Evolutionary conservation across 2,888 invertebrate genomes (phyloP), one percentile per base, ranked within the genome.

Genomic region (Lagria hirta): DNA sequence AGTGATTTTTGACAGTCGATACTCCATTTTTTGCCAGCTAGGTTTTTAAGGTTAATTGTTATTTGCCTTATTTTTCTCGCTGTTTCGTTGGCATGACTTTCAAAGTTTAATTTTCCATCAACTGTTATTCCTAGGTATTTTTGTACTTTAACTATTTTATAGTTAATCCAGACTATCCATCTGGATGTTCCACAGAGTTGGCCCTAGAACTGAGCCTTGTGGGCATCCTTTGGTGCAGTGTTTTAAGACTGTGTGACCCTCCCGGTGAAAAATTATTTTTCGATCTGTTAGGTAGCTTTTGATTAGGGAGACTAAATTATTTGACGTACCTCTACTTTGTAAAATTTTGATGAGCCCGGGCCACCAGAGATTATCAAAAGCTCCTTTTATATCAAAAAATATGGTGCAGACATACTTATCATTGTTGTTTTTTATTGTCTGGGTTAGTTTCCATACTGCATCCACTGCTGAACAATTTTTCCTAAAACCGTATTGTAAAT

Each of bases 161-260:
- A 7, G 18, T 16, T 13, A 28, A 2, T 37, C 3, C 3, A 37
- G 20, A 5, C 12, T 12, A 28, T 37, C 28, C 21, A 37, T 16
- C 2, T 28, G 12, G 3, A 37, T 10, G 13, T 37, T 37, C 37
- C 37, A 37, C 13, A 37, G 14, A 4, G 28, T 29, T 7, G 40
- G 40, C 1, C 22, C 30, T 4, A 40, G 7, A 11, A 30, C 40
- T 4, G 40, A 40, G 8, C 36, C 18, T 11, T 36, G 36, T 11
- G 36, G 27, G 27, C 24, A 23, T 1, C 36, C 26, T 26, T 24
- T 34, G 4, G 34, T 23, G 22, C 14, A 15, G 23, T 3, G 3
- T 22, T 12, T 27, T 7, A 4, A 10, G 24, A 24, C 10, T 5
- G 5, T 10, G 7, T 5, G 13, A 3, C 13, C 26, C 3, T 7